Evolutionary conservation across 2,888 invertebrate genomes (phyloP).

Genomic region (Plebejus argus): DNA sequence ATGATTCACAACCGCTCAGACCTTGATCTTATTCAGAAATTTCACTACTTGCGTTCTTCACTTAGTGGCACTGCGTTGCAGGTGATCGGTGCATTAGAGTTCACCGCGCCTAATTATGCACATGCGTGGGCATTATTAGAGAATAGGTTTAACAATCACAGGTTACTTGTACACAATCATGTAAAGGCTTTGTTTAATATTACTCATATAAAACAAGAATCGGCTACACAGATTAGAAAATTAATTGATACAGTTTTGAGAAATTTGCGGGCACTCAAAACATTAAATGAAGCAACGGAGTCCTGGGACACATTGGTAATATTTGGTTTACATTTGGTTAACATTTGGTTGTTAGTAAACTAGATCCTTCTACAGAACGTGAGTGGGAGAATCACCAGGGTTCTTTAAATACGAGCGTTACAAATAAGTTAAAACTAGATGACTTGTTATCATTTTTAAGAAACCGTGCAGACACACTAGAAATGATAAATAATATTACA

Average conservation of each 20-base stretch:
- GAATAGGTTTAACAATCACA: background rate
- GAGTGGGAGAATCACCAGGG: constrained; percentile 44
- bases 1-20: background rate
- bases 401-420: constrained; percentile 10
- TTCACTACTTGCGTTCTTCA: constrained; percentile 29
- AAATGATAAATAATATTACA: background rate
- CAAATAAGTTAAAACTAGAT: background rate
- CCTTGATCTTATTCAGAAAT: constrained; percentile 32
- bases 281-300: constrained; percentile 41
- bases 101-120: constrained; percentile 35
- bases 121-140: constrained; percentile 36
- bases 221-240: constrained; percentile 37
- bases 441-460: background rate
- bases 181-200: constrained; percentile 29
- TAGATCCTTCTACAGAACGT: constrained; percentile 42
- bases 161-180: constrained; percentile 33
- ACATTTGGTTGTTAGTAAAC: constrained; percentile 43
- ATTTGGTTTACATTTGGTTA: too few relatives aligned
- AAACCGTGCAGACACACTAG: background rate
- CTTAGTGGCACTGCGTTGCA: constrained; percentile 24
- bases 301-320: constrained; percentile 34
- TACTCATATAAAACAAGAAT: constrained; percentile 36
- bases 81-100: constrained; percentile 35
- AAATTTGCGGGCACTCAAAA: constrained; percentile 40
- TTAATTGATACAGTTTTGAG: constrained; percentile 39